A percentile compares a stretch with the other conserved stretches of the same genome.
phyloP scores from a whole-genome alignment of 2,888 invertebrate species.

The Hypercompe scribonia region DNA sequence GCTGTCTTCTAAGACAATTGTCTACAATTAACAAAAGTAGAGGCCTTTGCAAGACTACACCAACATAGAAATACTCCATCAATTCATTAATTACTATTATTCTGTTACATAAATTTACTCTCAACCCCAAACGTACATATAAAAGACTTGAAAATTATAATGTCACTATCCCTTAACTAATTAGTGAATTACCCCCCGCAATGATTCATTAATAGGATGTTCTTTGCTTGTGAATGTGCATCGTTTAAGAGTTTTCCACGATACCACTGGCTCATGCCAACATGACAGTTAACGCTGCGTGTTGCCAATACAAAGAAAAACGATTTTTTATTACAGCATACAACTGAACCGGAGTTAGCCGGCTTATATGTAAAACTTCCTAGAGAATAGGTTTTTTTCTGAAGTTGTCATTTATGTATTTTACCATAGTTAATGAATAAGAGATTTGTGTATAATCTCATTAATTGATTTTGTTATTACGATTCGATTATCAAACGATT shows the following conservation, averaged over 20 bases:
- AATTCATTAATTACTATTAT: too few relatives aligned
- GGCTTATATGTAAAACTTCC: too few relatives aligned
- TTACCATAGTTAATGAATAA: too few relatives aligned
- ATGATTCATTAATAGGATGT: conserved; percentile 7
- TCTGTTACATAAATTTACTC: neutral
- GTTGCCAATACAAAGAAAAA: neutral
- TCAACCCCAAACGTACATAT: neutral
- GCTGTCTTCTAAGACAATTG: too few relatives aligned
- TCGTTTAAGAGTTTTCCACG: conserved; percentile 4
- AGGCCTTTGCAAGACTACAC: too few relatives aligned
- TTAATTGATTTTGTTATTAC: too few relatives aligned
- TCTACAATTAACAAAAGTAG: too few relatives aligned
- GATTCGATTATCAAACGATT: too few relatives aligned
- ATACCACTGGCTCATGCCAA: conserved; percentile 7
- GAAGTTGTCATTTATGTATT: too few relatives aligned
- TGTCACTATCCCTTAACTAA: conserved; percentile 10
- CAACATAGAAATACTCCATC: too few relatives aligned
- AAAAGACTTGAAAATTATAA: neutral
- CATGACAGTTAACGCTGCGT: conserved; percentile 13
- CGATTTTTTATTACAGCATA: neutral
- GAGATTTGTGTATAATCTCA: too few relatives aligned
- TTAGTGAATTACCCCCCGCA: conserved; percentile 15
- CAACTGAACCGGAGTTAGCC: neutral
- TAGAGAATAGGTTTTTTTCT: too few relatives aligned
- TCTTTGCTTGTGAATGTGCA: conserved; percentile 10